A percentile compares a stretch with the other conserved stretches of the same genome.
Conservation (phyloP, 1,140 invertebrate genomes). For the Orchestia grillus region DNA sequence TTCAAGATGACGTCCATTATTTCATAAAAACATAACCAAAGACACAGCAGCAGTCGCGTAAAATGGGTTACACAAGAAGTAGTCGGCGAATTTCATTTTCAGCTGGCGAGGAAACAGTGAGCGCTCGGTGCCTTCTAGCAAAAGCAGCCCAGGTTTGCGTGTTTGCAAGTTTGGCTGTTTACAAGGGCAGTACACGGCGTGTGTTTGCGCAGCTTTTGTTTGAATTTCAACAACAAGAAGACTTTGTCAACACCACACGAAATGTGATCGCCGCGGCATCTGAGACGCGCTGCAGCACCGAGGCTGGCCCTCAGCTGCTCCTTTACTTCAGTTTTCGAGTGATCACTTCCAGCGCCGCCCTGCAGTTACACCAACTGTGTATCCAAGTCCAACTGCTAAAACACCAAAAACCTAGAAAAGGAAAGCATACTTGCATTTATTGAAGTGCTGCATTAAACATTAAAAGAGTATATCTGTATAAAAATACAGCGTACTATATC, state of each 20-base stretch:
- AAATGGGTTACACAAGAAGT: not conserved
- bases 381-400: not conserved
- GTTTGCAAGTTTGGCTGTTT: constrained; percentile 26
- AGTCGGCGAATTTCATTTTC: not conserved
- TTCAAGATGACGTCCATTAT: not conserved
- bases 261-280: not conserved
- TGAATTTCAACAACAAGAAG: constrained; percentile 35
- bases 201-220: constrained; percentile 40
- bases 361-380: not conserved
- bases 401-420: not conserved
- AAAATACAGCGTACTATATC: too few species aligned
- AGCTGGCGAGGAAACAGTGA: not conserved
- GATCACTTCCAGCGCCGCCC: not conserved
- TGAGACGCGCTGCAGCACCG: not conserved
- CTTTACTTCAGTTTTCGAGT: not conserved
- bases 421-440: not conserved
- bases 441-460: not conserved
- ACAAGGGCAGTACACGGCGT: constrained; percentile 2
- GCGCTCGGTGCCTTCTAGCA: not conserved
- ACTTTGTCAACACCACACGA: constrained; percentile 15
- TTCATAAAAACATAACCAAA: not conserved
- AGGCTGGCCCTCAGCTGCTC: not conserved
- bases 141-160: not conserved
- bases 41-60: not conserved
- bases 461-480: not conserved